A percentile compares a stretch with the other conserved stretches of the same genome.
Evolutionary conservation across 2,888 invertebrate genomes (phyloP).

Genomic region (Amiota mariae): DNA sequence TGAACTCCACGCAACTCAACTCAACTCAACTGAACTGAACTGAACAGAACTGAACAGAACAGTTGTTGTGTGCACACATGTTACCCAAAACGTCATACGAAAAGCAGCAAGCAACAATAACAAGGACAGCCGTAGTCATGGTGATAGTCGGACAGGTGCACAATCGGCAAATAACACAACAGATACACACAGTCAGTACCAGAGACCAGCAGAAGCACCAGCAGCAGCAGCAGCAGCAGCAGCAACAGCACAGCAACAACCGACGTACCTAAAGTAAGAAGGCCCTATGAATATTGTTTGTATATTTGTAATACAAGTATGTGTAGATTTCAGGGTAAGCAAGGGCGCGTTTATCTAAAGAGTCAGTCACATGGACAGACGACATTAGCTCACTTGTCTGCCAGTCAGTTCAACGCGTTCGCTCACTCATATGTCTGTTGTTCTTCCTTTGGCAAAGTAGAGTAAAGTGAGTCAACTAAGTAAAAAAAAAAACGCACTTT

Average conservation of each 20-base stretch:
- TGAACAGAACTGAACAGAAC: not conserved
- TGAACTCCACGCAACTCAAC: not conserved
- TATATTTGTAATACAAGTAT: too few relatives aligned
- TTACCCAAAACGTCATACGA: slow-evolving; percentile 62
- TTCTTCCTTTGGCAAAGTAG: too few relatives aligned
- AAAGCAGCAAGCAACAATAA: slow-evolving; percentile 56
- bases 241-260: not conserved
- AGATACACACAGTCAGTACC: not conserved
- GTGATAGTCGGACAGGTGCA: slow-evolving; percentile 70
- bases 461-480: too few relatives aligned
- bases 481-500: slow-evolving; percentile 9
- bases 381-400: not conserved
- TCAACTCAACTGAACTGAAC: not conserved
- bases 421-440: too few relatives aligned
- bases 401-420: too few relatives aligned
- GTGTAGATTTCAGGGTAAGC: too few relatives aligned
- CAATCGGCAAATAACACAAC: slow-evolving; percentile 41
- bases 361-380: slow-evolving; percentile 1
- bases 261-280: too few relatives aligned
- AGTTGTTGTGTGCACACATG: slow-evolving; percentile 21
- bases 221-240: slow-evolving; percentile 4
- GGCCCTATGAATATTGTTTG: too few relatives aligned
- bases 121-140: slow-evolving; percentile 58
- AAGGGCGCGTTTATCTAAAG: not conserved
- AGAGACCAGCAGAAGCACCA: not conserved